phyloP scores from a whole-genome alignment of 2,888 invertebrate genomes.

The Coleophora deauratella region DNA sequence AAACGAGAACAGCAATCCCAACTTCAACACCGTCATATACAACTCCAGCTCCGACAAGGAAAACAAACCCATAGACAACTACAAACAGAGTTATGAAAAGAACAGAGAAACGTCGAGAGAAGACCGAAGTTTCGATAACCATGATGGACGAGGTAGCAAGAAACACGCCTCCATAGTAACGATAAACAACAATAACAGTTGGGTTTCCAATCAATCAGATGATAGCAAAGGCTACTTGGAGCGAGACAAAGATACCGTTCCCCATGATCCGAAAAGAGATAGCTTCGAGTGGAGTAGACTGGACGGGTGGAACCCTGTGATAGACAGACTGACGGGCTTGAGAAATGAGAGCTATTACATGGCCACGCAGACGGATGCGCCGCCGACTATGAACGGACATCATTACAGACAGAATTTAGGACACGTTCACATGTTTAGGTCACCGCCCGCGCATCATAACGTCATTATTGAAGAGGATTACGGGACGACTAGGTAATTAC shows the following conservation, averaged over 20 bases:
- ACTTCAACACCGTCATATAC: constrained; percentile 67
- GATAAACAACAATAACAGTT: constrained; percentile 66
- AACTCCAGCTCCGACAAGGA: constrained; percentile 56
- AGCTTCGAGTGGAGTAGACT: constrained; percentile 75
- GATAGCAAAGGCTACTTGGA: constrained; percentile 67
- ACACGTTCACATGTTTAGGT: constrained; percentile 58
- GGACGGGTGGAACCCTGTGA: constrained; percentile 89
- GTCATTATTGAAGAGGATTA: constrained; percentile 79
- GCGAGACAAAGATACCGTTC: constrained; percentile 60
- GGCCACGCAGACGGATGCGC: constrained; percentile 79
- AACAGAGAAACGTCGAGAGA: constrained; percentile 23
- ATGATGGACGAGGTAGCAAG: constrained; percentile 44
- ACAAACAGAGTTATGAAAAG: constrained; percentile 31
- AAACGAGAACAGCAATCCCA: constrained; percentile 41
- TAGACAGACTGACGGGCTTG: constrained; percentile 87
- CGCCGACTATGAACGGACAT: constrained; percentile 72
- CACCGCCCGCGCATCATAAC: constrained; percentile 69
- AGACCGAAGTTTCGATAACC: constrained; percentile 35
- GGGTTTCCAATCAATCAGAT: constrained; percentile 67
- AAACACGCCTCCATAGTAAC: constrained; percentile 67
- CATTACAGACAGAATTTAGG: constrained; percentile 49
- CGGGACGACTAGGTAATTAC: constrained; percentile 41
- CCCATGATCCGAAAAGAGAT: constrained; percentile 63
- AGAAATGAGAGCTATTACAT: constrained; percentile 95
- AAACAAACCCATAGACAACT: constrained; percentile 42